Evolutionary conservation across 2,888 invertebrate genomes (phyloP).

Genomic region (Pachydiplax longipennis): DNA sequence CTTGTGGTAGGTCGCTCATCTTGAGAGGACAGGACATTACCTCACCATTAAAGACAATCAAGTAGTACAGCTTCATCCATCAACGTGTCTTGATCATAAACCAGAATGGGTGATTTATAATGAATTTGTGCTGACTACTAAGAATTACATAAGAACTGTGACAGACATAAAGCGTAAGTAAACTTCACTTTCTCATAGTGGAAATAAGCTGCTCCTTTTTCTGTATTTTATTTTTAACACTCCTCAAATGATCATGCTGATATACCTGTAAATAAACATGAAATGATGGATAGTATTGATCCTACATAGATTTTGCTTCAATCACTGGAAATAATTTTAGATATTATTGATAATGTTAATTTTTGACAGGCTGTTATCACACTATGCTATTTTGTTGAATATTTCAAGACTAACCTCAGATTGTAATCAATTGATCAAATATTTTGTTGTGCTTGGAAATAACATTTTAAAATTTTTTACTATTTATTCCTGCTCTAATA

Average conservation of each 20-base stretch:
- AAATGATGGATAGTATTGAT: no score
- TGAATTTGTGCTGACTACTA: conserved; percentile 98
- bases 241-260: neutral
- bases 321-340: no score
- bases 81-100: conserved; percentile 98
- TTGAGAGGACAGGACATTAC: conserved; percentile 98
- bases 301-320: no score
- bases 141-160: conserved; percentile 98
- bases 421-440: no score
- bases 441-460: no score
- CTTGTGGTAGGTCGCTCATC: conserved; percentile 82
- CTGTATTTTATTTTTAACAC: neutral
- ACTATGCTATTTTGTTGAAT: no score
- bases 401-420: no score
- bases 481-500: no score
- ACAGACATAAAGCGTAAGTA: conserved; percentile 97
- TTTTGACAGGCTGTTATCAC: no score
- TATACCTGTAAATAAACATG: neutral
- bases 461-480: no score
- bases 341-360: no score
- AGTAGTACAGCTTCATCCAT: conserved; percentile 97
- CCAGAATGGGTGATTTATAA: conserved; percentile 99
- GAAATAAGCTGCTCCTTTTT: neutral
- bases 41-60: conserved; percentile 99
- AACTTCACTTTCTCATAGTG: conserved; percentile 32